phyloP scores from a whole-genome alignment of 2,113 vertebrate species.

The Zeus faber region DNA sequence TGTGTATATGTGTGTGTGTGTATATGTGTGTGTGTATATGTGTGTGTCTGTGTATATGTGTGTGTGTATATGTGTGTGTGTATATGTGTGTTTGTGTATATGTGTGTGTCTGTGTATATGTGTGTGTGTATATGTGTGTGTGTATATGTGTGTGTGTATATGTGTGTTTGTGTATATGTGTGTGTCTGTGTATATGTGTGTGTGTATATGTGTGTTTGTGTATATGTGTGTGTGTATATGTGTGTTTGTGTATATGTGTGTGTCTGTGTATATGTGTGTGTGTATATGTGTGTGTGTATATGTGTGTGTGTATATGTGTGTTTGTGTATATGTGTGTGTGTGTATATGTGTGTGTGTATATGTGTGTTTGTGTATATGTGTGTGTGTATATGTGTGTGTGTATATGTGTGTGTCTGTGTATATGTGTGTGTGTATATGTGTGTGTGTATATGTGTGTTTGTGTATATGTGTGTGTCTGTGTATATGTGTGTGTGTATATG shows the following conservation, averaged over 20 bases:
- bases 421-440: not conserved
- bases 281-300: not conserved
- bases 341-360: not conserved
- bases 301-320: not conserved
- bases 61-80: not conserved
- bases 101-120: not conserved
- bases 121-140: not conserved
- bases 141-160: not conserved
- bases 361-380: not conserved
- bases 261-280: not conserved
- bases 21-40: not conserved
- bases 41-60: not conserved
- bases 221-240: not conserved
- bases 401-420: conserved; percentile 1
- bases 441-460: not conserved
- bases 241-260: not conserved
- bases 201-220: not conserved
- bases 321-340: not conserved
- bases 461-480: not conserved
- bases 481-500: not conserved
- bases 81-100: not conserved
- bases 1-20: not conserved
- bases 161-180: not conserved
- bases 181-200: not conserved
- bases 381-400: not conserved